Evolutionary conservation across 2,888 invertebrate genomes (phyloP), one percentile per base, ranked within the genome.

Genomic region (Chrysomela aeneicollis): DNA sequence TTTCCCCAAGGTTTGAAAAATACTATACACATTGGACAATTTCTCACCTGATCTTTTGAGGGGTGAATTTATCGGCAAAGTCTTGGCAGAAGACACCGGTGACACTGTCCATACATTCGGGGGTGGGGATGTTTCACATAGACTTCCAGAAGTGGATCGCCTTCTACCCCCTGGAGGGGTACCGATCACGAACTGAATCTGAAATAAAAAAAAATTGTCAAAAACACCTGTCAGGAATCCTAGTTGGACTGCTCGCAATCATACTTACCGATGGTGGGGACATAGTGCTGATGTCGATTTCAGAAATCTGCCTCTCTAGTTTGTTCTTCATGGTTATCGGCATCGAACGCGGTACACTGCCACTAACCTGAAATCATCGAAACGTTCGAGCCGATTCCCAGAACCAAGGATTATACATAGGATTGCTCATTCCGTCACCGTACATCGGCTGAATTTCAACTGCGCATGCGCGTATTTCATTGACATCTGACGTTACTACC

Each of bases 271-370:
- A 90, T 69, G 97, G 97, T 68, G 97, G 97, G 54, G 96, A 96
- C 69, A 97, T 87, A 6, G 96, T 96, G 77, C 93, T 94, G 73
- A 97, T 92, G 83, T 95, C 94, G 72, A 97, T 92, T 82, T 95
- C 94, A 72, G 90, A 89, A 65, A 88, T 87, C 73, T 87, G 89
- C 73, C 91, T 88, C 76, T 89, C 88, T 77, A 90, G 91, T 59
- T 92, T 88, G 63, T 92, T 88, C 75, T 90, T 91, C 86, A 94
- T 92, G 78, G 89, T 92, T 74, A 94, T 94, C 17, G 94, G 94
- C 81, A 93, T 92, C 66, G 94, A 94, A 71, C 94, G 88, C 58
- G 94, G 94, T 70, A 93, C 88, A 61, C 81, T 82, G 19, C 71
- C 71, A 68, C 42, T 12, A 2, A 35, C 12, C 35, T 35, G 35